phyloP scores from a whole-genome alignment of 2,113 vertebrate species.

The Coreoperca whiteheadi region DNA sequence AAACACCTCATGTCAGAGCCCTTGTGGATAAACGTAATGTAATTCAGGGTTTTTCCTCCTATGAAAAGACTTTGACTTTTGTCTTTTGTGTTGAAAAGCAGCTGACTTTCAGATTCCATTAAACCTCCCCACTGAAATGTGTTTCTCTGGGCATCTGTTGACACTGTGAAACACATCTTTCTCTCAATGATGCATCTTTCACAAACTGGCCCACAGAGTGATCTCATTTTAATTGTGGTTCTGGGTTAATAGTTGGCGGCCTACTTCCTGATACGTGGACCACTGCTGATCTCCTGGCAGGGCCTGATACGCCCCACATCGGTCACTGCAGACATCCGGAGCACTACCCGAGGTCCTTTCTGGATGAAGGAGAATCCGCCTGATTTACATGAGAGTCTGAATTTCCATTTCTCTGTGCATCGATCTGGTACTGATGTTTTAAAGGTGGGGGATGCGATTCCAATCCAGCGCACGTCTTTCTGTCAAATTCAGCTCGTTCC shows the following conservation, averaged over 20 bases:
- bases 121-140: neutral
- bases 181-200: neutral
- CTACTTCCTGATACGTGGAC: conserved; percentile 55
- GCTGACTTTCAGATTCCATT: neutral
- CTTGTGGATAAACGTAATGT: too few species aligned
- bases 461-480: too few species aligned
- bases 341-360: conserved; percentile 8
- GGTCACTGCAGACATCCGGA: conserved; percentile 45
- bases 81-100: too few species aligned
- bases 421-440: neutral
- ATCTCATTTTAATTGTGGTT: conserved; percentile 28
- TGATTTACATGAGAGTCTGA: conserved; percentile 26
- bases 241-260: conserved; percentile 46
- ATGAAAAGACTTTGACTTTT: neutral
- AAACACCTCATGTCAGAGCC: neutral
- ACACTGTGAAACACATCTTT: neutral
- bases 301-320: conserved; percentile 54
- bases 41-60: neutral
- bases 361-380: neutral
- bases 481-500: too few species aligned
- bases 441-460: too few species aligned
- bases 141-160: neutral
- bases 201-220: conserved; percentile 1
- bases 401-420: neutral
- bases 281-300: conserved; percentile 23